Conservation (phyloP, 2,113 vertebrate genomes). For the Phrynosoma platyrhinos region DNA sequence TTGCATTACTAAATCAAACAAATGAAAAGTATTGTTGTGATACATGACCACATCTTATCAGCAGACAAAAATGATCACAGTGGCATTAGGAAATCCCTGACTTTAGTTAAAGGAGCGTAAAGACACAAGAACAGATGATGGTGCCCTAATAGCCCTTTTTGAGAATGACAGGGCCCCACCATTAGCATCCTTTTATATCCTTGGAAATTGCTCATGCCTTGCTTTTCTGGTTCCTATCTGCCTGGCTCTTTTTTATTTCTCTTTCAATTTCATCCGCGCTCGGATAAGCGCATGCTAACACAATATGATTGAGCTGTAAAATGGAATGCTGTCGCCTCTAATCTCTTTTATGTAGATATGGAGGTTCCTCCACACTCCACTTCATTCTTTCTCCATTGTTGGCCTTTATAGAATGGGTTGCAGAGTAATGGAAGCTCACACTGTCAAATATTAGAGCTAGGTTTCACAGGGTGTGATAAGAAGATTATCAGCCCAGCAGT, state of each 20-base stretch:
- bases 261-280: conserved; percentile 96
- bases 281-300: conserved; percentile 96
- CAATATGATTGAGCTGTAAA: conserved; percentile 99
- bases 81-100: conserved; percentile 91
- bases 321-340: conserved; percentile 92
- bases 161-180: conserved; percentile 91
- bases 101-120: conserved; percentile 85
- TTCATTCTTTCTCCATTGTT: conserved; percentile 82
- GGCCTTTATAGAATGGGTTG: conserved; percentile 82
- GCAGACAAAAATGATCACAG: conserved; percentile 81
- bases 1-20: conserved; percentile 84
- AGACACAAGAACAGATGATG: conserved; percentile 88
- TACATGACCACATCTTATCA: conserved; percentile 91
- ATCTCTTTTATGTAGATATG: conserved; percentile 97
- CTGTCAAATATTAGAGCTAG: conserved; percentile 81
- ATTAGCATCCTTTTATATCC: conserved; percentile 94
- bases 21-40: conserved; percentile 89
- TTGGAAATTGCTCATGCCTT: conserved; percentile 93
- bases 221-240: conserved; percentile 92
- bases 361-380: conserved; percentile 84
- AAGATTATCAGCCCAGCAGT: conserved; percentile 80
- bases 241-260: conserved; percentile 90
- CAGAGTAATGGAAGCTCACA: conserved; percentile 75
- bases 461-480: conserved; percentile 85
- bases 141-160: conserved; percentile 92